Evolutionary conservation across 2,797 vertebrate species (phyloP).

Genomic region (Bovichtus diacanthus): DNA sequence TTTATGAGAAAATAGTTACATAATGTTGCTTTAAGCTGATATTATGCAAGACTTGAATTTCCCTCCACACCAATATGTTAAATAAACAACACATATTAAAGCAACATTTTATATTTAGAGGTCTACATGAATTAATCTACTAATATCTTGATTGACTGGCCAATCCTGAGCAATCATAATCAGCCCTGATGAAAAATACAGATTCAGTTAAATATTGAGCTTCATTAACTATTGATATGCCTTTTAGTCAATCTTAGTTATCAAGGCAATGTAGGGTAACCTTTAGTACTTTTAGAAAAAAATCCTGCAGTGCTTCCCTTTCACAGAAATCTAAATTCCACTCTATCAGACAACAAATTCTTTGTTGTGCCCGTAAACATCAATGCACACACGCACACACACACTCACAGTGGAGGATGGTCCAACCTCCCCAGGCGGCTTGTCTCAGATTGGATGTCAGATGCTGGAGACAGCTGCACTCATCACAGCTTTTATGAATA

Average conservation of each 20-base stretch:
- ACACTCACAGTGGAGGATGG: conserved; percentile 49
- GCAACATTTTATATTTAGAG: neutral
- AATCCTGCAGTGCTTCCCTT: conserved; percentile 16
- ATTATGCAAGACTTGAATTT: neutral
- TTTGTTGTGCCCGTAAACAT: conserved; percentile 46
- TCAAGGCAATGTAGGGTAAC: neutral
- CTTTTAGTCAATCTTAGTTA: neutral
- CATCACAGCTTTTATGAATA: conserved; percentile 86
- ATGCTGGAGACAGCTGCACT: conserved; percentile 83
- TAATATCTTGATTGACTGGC: neutral
- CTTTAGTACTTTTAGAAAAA: conserved; percentile 18
- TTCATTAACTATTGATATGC: neutral
- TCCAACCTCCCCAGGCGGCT: conserved; percentile 56
- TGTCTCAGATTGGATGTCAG: conserved; percentile 84
- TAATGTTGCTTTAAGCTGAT: neutral
- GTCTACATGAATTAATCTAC: neutral
- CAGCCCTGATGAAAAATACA: neutral
- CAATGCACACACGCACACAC: conserved; percentile 22
- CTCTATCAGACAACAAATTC: conserved; percentile 46
- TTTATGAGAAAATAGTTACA: too few relatives aligned
- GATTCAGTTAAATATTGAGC: neutral
- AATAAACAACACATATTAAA: conserved; percentile 1
- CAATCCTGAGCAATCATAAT: conserved; percentile 4
- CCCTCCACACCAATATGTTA: neutral
- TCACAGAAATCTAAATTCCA: conserved; percentile 29